Evolutionary conservation across 2,797 vertebrate genomes (phyloP).

Genomic region (Ptychobarbus kaznakovi): DNA sequence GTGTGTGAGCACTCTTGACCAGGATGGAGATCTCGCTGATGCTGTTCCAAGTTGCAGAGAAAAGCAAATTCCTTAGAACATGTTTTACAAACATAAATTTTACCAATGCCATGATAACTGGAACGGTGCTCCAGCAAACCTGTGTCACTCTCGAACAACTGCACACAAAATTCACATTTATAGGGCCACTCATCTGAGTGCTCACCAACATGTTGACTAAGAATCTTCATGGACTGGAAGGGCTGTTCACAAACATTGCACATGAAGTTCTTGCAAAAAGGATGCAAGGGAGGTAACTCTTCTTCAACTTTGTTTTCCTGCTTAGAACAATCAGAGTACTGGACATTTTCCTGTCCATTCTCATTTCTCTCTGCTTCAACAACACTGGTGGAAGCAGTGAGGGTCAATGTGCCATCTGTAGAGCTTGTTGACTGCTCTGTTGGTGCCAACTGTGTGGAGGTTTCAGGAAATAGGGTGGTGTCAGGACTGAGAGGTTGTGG

Average conservation of each 20-base stretch:
- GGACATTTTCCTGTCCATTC: conserved; percentile 54
- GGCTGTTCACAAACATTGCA: conserved; percentile 95
- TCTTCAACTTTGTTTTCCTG: conserved; percentile 49
- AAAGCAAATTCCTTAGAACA: conserved; percentile 98
- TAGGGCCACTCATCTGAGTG: conserved; percentile 96
- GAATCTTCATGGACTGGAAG: conserved; percentile 95
- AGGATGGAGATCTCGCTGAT: conserved; percentile 94
- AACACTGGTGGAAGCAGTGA: conserved; percentile 59
- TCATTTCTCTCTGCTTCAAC: conserved; percentile 60
- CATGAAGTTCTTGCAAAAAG: conserved; percentile 90
- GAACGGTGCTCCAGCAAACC: conserved; percentile 91
- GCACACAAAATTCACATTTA: conserved; percentile 98
- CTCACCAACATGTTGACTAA: conserved; percentile 89
- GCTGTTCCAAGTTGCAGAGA: conserved; percentile 96
- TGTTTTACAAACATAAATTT: conserved; percentile 90
- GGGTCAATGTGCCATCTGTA: conserved; percentile 60
- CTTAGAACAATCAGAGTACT: conserved; percentile 54
- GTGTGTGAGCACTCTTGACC: conserved; percentile 88
- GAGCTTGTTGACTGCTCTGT: conserved; percentile 19
- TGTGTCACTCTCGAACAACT: conserved; percentile 88
- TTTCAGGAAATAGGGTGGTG: conserved; percentile 30
- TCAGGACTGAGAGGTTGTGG: conserved; percentile 62
- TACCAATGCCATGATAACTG: conserved; percentile 92
- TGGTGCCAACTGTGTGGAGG: conserved; percentile 4
- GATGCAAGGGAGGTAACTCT: conserved; percentile 72